Evolutionary conservation across 2,113 vertebrate genomes (phyloP).

Genomic region (Climacteris rufus): DNA sequence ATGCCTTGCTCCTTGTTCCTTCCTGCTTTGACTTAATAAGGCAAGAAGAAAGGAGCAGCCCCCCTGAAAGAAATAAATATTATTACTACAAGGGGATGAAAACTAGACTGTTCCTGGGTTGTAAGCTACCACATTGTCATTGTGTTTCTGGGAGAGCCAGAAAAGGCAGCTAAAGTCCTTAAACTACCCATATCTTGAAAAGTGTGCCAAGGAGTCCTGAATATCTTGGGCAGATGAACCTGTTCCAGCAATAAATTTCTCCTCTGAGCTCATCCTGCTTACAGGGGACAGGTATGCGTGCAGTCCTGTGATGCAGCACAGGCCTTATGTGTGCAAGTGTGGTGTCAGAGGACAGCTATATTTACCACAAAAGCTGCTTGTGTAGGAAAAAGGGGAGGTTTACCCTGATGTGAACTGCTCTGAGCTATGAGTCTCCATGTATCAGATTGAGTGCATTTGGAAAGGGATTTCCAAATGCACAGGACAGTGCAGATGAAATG

Average conservation of each 20-base stretch:
- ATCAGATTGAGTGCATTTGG: neutral
- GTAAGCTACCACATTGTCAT: neutral
- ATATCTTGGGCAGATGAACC: neutral
- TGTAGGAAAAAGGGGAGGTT: neutral
- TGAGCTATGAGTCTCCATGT: rapidly evolving
- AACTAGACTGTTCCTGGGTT: neutral
- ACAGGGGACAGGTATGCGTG: neutral
- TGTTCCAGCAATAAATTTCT: neutral
- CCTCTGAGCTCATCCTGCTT: neutral
- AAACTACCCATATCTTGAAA: neutral
- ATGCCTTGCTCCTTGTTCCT: slow-evolving; percentile 41
- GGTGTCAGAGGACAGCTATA: neutral
- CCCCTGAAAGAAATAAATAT: slow-evolving; percentile 41
- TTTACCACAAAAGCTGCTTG: neutral
- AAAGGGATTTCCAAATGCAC: neutral
- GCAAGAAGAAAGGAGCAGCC: slow-evolving; percentile 37
- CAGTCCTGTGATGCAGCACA: neutral
- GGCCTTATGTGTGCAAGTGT: neutral
- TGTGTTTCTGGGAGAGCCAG: neutral
- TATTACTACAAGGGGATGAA: neutral
- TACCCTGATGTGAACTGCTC: neutral
- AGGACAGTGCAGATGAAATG: neutral
- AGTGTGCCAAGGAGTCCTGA: neutral
- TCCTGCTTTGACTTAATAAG: slow-evolving; percentile 70
- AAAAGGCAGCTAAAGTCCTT: neutral